Evolutionary conservation across 2,797 vertebrate species (phyloP), one percentile per base, ranked within the genome.

Genomic region (Muscicapa comitata): DNA sequence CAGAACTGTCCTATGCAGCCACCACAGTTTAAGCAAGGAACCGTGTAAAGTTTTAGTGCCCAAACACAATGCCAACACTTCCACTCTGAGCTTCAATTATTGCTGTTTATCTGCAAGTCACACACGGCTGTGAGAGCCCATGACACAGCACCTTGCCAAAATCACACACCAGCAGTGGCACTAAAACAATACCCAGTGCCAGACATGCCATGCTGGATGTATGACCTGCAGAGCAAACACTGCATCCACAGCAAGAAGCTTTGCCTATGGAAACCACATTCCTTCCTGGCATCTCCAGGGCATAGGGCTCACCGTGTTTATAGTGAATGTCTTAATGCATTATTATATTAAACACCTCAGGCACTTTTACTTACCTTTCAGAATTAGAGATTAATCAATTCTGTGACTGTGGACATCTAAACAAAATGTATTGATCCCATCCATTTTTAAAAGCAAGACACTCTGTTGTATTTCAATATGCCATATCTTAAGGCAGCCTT

Each of bases 371-470:
- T 96, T 96, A 92, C 76, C 73, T 93, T 95, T 95, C 93, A 95
- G 88, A 96, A 97, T 87, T 90, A 95, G 91, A 96, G 93, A 96
- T 95, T 93, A 94, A 96, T 96, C 86, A 90, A 58, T 96, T 88
- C 86, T 47, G 51, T 65, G 86, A 80, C 40, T 92, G 51, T 88
- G 76, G 90, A 58, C 71, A 94, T 95, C 95, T 95, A 95, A 96
- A 93, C 84, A 96, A 95, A 93, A 89, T 45, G 6, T 91, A 97
- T 96, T 85, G 95, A 96, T 96, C 77, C 31, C 42, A 91, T 92
- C 88, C 79, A 88, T 88, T 89, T 96, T 86, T 90, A 90, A 95
- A 96, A 95, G 81, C 61, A 82, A 86, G 91, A 95, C 87, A 88
- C 66, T 72, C 37, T 9, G 55, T 51, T 93, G 77, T 88, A 55